Evolutionary conservation across 2,113 vertebrate genomes (phyloP).

Genomic region (Hiodon tergisus): DNA sequence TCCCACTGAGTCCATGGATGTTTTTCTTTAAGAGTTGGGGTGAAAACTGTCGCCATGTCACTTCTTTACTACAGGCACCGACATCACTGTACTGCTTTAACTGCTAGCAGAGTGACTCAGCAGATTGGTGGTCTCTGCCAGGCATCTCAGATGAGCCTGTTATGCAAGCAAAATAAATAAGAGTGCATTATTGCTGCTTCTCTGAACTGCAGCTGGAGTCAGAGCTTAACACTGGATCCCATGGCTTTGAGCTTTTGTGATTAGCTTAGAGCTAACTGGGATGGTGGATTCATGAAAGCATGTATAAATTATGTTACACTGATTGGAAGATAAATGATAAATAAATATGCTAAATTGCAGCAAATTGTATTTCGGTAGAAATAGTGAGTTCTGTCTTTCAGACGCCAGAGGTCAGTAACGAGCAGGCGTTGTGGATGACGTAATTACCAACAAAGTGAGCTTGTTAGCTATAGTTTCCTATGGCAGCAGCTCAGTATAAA

Average conservation of each 20-base stretch:
- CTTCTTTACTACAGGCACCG: slow-evolving; percentile 20
- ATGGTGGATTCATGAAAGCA: too few species aligned
- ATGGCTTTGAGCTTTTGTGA: too few species aligned
- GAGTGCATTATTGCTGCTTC: not conserved
- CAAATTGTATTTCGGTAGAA: too few species aligned
- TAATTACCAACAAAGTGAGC: too few species aligned
- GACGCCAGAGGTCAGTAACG: slow-evolving; percentile 22
- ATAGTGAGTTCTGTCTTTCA: not conserved
- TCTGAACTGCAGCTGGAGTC: not conserved
- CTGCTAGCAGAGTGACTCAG: slow-evolving; percentile 36
- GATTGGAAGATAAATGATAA: too few species aligned
- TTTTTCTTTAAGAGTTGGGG: not conserved
- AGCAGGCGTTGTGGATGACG: slow-evolving; percentile 6
- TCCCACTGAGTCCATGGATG: slow-evolving; percentile 22
- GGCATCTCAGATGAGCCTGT: slow-evolving; percentile 8
- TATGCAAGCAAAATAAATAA: not conserved
- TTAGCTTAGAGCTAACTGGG: too few species aligned
- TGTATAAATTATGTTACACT: too few species aligned
- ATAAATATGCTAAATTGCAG: too few species aligned
- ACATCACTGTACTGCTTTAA: not conserved
- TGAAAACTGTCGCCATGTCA: slow-evolving; percentile 32
- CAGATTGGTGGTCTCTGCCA: slow-evolving; percentile 7
- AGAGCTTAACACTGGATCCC: not conserved
- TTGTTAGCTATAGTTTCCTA: not conserved
- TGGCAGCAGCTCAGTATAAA: slow-evolving; percentile 11